These are phyloP conservation scores for Brachionus asplanchnoidis DNA, from an alignment of 1,140 invertebrate genomes.

Conservation along the genomic window DNA sequence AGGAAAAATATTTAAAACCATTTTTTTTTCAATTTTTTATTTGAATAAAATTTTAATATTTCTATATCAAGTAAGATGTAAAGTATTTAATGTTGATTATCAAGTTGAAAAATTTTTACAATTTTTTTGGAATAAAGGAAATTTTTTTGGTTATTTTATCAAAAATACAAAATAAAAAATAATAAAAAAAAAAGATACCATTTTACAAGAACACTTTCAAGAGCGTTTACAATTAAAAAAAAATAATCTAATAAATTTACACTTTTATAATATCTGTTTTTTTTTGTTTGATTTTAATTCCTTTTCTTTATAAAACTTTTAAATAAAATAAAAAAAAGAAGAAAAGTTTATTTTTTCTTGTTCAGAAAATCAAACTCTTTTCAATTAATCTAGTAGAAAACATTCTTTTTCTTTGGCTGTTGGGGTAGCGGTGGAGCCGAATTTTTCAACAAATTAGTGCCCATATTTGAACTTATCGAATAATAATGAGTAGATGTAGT, in stretches of 20 bases:
- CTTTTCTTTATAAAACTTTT: not conserved
- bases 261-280: not conserved
- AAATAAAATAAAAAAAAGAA: not conserved
- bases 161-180: not conserved
- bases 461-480: not conserved
- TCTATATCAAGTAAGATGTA: not conserved
- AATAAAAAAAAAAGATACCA: not conserved
- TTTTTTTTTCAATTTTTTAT: not conserved
- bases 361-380: not conserved
- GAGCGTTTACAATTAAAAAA: not conserved
- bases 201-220: conserved; percentile 34
- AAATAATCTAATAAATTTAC: not conserved
- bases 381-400: not conserved
- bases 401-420: conserved; percentile 7
- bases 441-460: not conserved
- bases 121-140: not conserved
- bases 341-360: not conserved
- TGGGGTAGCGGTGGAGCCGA: not conserved
- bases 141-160: not conserved
- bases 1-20: no score
- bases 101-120: not conserved
- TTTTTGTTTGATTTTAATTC: not conserved
- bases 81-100: not conserved
- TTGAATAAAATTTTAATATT: not conserved
- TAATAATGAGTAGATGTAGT: conserved; percentile 30